phyloP scores from a whole-genome alignment of 2,888 invertebrate genomes.

The Drosophila yooni region DNA sequence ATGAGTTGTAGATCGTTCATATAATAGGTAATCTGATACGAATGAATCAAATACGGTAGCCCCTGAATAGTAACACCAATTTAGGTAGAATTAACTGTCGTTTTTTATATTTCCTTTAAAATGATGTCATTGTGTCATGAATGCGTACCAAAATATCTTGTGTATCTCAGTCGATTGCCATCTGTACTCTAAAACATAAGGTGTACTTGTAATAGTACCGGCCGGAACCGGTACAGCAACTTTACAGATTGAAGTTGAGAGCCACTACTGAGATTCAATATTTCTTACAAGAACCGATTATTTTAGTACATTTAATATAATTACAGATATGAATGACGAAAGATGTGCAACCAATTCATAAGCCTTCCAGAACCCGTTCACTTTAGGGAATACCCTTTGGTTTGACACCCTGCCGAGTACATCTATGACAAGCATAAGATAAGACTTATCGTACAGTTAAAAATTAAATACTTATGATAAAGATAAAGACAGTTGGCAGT shows the following conservation, averaged over 20 bases:
- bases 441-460: neutral
- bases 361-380: fast-evolving
- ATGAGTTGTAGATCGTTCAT: constrained; percentile 46
- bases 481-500: neutral
- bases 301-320: neutral
- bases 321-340: neutral
- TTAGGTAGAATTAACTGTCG: neutral
- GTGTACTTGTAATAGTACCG: neutral
- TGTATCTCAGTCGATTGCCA: neutral
- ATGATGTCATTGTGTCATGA: neutral
- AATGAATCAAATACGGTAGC: constrained; percentile 2
- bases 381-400: neutral
- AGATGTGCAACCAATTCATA: neutral
- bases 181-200: neutral
- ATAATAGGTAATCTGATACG: constrained; percentile 33
- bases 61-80: neutral
- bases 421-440: neutral
- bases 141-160: neutral
- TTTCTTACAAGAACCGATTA: neutral
- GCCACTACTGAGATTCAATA: neutral
- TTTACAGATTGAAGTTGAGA: neutral
- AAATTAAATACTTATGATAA: neutral
- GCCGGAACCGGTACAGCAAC: neutral
- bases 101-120: neutral
- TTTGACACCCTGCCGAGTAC: neutral